A percentile compares a stretch with the other conserved stretches of the same genome.
Conservation (phyloP, 1,140 invertebrate genomes). For the Zaprionus ghesquierei region DNA sequence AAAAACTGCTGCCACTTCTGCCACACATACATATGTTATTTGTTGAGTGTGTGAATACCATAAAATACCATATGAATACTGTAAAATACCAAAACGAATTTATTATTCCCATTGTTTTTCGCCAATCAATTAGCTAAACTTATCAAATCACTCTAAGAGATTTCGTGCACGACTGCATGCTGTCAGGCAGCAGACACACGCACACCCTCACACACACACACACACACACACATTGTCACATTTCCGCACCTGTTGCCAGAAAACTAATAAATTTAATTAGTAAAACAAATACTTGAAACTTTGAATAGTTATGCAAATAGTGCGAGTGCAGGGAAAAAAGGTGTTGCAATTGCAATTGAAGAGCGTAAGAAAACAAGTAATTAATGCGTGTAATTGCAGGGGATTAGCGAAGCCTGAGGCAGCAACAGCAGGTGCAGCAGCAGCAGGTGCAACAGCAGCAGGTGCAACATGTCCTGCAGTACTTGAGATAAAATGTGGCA, state of each 20-base stretch:
- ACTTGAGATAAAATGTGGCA: not conserved
- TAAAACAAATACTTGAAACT: not conserved
- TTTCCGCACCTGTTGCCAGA: not conserved
- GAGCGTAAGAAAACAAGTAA: not conserved
- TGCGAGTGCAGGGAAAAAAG: not conserved
- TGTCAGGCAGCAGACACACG: not conserved
- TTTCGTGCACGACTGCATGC: no score
- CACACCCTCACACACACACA: not conserved
- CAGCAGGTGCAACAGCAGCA: not conserved
- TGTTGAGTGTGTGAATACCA: no score
- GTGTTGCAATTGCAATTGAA: not conserved
- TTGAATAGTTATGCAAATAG: not conserved
- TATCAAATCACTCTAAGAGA: not conserved
- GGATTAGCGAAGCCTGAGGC: not conserved
- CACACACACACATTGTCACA: not conserved
- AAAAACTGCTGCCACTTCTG: no score
- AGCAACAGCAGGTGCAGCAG: not conserved
- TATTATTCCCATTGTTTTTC: not conserved
- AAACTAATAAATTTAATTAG: conserved; percentile 29
- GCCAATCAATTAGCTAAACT: not conserved
- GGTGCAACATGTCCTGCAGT: not conserved
- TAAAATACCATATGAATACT: not conserved
- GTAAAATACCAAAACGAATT: not conserved
- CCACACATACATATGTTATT: no score
- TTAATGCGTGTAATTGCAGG: not conserved